Conservation (phyloP, 2,888 invertebrate species). For the Nipponacmea schrenckii region DNA sequence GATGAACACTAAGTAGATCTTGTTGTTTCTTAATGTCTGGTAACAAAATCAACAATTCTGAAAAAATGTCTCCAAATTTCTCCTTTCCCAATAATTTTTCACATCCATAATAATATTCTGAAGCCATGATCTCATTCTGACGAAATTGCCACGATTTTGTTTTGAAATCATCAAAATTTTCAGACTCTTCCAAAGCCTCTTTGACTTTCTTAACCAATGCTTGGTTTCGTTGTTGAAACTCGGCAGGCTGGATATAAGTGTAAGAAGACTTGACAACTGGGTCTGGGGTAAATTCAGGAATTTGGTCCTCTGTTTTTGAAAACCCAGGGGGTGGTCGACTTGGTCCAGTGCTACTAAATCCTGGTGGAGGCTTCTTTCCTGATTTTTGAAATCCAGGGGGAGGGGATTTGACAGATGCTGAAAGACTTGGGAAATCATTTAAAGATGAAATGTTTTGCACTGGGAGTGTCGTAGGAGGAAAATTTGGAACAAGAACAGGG, state of each 20-base stretch:
- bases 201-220: constrained; percentile 75
- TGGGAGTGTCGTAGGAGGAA: neutral
- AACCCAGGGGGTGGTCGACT: constrained; percentile 26
- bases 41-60: constrained; percentile 85
- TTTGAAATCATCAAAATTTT: constrained; percentile 82
- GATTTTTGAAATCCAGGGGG: constrained; percentile 40
- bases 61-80: constrained; percentile 78
- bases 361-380: constrained; percentile 30
- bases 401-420: constrained; percentile 19
- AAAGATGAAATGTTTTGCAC: constrained; percentile 17
- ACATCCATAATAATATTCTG: constrained; percentile 79
- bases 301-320: neutral
- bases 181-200: constrained; percentile 73
- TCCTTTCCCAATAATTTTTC: constrained; percentile 51
- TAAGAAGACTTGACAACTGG: constrained; percentile 21
- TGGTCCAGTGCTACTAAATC: constrained; percentile 20
- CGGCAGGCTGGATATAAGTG: constrained; percentile 72
- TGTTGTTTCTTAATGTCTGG: constrained; percentile 91
- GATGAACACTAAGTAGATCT: constrained; percentile 68
- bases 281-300: constrained; percentile 20
- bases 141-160: constrained; percentile 82
- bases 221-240: constrained; percentile 77
- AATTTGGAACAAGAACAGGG: neutral
- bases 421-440: constrained; percentile 21
- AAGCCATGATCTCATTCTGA: constrained; percentile 77